These are phyloP conservation scores for Pocota personata DNA, from an alignment of 2,888 invertebrate genomes.

Conservation along the genomic window DNA sequence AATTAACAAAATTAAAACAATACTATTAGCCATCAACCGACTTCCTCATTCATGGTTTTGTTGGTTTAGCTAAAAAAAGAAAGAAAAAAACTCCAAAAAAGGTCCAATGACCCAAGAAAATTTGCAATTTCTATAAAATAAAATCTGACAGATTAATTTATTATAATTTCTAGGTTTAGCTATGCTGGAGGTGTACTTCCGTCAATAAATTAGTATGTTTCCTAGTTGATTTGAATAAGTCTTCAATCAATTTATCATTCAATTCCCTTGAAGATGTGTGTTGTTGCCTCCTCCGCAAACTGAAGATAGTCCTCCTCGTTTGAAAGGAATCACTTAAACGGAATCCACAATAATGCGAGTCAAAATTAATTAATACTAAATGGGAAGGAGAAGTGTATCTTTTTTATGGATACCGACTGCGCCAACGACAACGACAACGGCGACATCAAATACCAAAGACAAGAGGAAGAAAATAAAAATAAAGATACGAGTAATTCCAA, in stretches of 20 bases:
- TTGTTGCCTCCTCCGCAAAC: background rate
- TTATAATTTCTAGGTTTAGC: conserved; percentile 30
- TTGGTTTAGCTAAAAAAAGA: background rate
- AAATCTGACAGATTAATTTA: conserved; percentile 17
- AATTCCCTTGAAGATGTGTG: background rate
- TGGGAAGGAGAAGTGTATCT: conserved; percentile 11
- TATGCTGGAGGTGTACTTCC: conserved; percentile 46
- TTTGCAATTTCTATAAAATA: conserved; percentile 44
- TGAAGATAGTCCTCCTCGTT: background rate
- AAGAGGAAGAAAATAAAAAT: background rate
- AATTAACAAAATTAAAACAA: background rate
- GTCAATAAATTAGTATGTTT: conserved; percentile 44
- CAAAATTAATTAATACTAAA: conserved; percentile 61
- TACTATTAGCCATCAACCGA: background rate
- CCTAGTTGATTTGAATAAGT: conserved; percentile 33
- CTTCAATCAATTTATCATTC: background rate
- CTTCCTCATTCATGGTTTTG: conserved; percentile 26
- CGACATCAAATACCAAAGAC: background rate
- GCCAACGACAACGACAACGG: background rate
- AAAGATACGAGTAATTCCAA: too few relatives aligned
- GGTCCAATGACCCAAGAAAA: conserved; percentile 56
- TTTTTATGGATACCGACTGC: background rate
- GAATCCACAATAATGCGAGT: conserved; percentile 65
- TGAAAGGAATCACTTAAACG: conserved; percentile 54
- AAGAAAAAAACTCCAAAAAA: background rate